A percentile compares a stretch with the other conserved stretches of the same genome.
Conservation (phyloP, 2,888 invertebrate species). For the Polyommatus iphigenia region DNA sequence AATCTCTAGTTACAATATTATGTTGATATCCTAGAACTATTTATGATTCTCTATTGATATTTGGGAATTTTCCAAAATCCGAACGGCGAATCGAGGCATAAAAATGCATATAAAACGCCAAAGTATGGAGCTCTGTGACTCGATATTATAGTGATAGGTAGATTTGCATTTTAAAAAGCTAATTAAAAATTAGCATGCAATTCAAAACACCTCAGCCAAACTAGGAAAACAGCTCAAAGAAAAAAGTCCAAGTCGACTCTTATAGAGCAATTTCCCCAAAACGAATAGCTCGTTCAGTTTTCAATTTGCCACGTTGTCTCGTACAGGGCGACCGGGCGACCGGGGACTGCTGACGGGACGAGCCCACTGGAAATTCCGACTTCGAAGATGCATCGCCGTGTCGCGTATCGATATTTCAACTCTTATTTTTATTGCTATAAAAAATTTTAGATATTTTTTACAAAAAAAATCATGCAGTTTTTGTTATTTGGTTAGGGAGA, state of each 20-base stretch:
- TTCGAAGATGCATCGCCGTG: slow-evolving; percentile 29
- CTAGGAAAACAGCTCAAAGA: not conserved
- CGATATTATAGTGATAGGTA: too few species aligned
- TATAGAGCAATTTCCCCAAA: slow-evolving; percentile 35
- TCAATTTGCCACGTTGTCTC: slow-evolving; percentile 37
- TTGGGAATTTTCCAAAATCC: too few species aligned
- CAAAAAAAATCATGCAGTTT: too few species aligned
- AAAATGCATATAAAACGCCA: too few species aligned
- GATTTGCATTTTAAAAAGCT: not conserved
- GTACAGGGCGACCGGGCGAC: not conserved
- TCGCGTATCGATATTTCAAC: slow-evolving; percentile 16
- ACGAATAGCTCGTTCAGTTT: slow-evolving; percentile 36
- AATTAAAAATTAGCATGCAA: slow-evolving; percentile 12
- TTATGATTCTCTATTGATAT: too few species aligned
- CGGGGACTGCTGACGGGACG: slow-evolving; percentile 31
- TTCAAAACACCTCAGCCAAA: not conserved
- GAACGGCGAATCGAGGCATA: too few species aligned
- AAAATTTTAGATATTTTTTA: not conserved
- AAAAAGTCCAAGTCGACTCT: slow-evolving; percentile 24
- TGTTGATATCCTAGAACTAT: too few species aligned
- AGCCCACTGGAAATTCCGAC: slow-evolving; percentile 34
- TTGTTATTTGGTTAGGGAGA: too few species aligned
- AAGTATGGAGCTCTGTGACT: too few species aligned
- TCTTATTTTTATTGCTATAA: not conserved
- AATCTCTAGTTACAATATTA: too few species aligned